phyloP scores from a whole-genome alignment of 2,113 vertebrate genomes.

The Accipiter cooperii region DNA sequence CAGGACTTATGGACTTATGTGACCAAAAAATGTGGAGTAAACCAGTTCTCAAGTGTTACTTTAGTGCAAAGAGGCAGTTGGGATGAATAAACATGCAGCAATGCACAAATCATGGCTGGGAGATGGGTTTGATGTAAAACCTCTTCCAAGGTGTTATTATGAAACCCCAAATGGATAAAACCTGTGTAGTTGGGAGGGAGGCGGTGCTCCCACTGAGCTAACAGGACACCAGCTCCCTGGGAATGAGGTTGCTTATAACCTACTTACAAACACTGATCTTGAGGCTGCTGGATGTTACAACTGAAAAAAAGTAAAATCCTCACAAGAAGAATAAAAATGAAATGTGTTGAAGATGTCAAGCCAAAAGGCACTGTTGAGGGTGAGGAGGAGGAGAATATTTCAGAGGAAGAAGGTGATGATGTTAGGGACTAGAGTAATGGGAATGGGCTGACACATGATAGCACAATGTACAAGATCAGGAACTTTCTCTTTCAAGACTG shows the following conservation, averaged over 20 bases:
- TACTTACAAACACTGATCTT: neutral
- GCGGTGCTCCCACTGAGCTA: neutral
- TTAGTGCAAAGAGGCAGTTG: neutral
- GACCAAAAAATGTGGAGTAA: neutral
- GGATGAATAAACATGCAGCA: neutral
- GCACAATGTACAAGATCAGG: neutral
- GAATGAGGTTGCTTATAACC: neutral
- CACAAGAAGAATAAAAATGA: neutral
- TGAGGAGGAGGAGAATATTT: neutral
- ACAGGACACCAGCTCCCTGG: neutral
- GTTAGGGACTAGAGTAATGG: neutral
- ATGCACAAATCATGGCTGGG: neutral
- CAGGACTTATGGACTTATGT: neutral
- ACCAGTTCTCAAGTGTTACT: neutral
- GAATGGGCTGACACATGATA: neutral
- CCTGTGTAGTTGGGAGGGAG: neutral
- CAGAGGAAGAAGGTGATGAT: accelerated
- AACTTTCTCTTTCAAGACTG: neutral
- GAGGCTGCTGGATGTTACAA: neutral
- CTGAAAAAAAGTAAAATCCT: neutral
- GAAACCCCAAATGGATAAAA: neutral
- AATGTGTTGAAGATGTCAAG: neutral
- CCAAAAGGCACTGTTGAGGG: neutral
- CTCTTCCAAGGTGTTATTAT: neutral
- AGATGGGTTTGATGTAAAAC: neutral